Percentiles rank a stretch among this genome's conserved stretches.
phyloP scores from a whole-genome alignment of 2,888 invertebrate genomes.

The Nomada ruficornis region DNA sequence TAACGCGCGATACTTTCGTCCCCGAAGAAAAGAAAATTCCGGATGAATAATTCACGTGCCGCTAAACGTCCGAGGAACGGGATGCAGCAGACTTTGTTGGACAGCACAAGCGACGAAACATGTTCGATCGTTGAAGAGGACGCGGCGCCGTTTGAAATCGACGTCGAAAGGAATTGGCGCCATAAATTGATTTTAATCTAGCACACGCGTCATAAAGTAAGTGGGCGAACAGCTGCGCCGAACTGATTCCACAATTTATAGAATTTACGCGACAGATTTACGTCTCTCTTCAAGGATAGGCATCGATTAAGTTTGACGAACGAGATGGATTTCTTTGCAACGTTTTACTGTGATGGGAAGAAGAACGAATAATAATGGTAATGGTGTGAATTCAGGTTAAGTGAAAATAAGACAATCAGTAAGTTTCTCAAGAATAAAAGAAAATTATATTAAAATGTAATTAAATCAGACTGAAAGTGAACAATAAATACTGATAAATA shows the following conservation, averaged over 20 bases:
- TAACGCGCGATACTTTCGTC: slow-evolving; percentile 16
- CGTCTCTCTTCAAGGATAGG: slow-evolving; percentile 69
- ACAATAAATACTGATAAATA: no score
- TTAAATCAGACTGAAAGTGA: no score
- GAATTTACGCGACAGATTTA: slow-evolving; percentile 75
- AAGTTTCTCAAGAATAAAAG: no score
- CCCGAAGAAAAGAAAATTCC: not conserved
- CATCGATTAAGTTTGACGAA: slow-evolving; percentile 67
- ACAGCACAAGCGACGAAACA: slow-evolving; percentile 26
- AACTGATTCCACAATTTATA: slow-evolving; percentile 72
- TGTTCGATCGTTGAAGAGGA: slow-evolving; percentile 29
- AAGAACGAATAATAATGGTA: not conserved
- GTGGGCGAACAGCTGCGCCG: slow-evolving; percentile 68
- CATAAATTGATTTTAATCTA: slow-evolving; percentile 77
- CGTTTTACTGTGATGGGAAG: not conserved
- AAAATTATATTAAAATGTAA: no score
- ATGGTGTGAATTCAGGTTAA: no score
- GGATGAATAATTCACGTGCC: slow-evolving; percentile 29
- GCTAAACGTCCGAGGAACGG: not conserved
- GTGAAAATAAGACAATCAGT: no score
- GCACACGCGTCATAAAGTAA: slow-evolving; percentile 74
- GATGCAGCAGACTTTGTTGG: not conserved
- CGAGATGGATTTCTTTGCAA: not conserved
- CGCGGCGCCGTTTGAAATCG: slow-evolving; percentile 48
- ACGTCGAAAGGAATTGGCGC: slow-evolving; percentile 70